Evolutionary conservation across 2,113 vertebrate species (phyloP).

Genomic region (Aptenodytes patagonicus): DNA sequence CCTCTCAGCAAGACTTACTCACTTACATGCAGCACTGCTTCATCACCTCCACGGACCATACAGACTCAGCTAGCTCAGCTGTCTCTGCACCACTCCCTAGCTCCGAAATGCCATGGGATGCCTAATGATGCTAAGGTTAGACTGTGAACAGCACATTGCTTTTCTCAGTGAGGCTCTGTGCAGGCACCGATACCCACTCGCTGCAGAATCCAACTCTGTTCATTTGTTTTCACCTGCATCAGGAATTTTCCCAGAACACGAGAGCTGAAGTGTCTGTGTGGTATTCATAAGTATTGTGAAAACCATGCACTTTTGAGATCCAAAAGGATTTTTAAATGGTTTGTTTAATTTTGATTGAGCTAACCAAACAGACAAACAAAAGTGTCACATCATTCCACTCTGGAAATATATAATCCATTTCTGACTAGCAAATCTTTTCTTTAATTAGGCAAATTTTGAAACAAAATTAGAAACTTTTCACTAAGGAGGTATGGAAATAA

Average conservation of each 20-base stretch:
- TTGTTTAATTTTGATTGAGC: not conserved
- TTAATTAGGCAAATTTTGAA: not conserved
- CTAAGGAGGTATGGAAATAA: not conserved
- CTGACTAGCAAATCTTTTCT: not conserved
- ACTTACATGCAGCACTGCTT: not conserved
- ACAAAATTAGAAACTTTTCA: not conserved
- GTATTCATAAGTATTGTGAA: not conserved
- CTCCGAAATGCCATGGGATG: not conserved
- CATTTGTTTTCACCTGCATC: not conserved
- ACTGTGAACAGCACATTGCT: not conserved
- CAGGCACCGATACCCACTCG: not conserved
- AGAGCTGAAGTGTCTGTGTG: not conserved
- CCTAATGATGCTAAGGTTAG: not conserved
- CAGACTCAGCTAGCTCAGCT: not conserved
- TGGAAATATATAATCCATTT: not conserved
- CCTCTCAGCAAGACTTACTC: not conserved
- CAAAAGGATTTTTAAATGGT: not conserved
- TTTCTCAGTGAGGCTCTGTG: not conserved
- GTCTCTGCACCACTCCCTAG: not conserved
- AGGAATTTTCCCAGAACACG: not conserved
- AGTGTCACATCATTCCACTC: not conserved
- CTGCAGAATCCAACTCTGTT: not conserved
- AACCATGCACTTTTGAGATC: not conserved
- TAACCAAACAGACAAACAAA: not conserved
- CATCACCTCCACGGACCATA: not conserved